Base-by-base conservation (phyloP, 1,140 invertebrate genomes). In the Zaprionus ornatus region DNA sequence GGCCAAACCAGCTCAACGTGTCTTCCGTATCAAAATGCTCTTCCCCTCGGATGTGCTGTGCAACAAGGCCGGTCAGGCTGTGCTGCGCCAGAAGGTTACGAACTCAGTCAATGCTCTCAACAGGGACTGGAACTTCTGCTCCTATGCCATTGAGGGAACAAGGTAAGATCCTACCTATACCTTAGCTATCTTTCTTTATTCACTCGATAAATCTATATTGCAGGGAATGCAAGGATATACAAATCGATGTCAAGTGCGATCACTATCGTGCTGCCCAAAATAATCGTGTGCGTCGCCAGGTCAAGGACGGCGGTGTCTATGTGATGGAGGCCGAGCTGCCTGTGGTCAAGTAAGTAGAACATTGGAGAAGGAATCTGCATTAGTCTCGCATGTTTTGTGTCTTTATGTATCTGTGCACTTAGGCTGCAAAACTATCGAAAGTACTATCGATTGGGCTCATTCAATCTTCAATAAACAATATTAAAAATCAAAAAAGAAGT, bases 11-110 rank as follows among this genome's bases (percentile, higher is more conserved):
- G 98, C 98, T 42, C 97, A 98, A 91, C 95, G 97, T 48, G 97
- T 99, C 0, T 98, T 98, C 94, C 97, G 96, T 90, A 96, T 98
- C 67, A 96, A 96, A 57, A 97, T 99, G 96, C 95, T 97, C 61
- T 98, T 98, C 96, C 97, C 97, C 63, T 98, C 97, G 69, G 97
- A 97, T 6, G 97, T 98, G 1, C 95, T 98, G 2, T 99, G 98
- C 92, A 98, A 98, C 82, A 97, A 98, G 93, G 97, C 98, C 35
- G 98, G 98, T 4, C 97, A 98, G 79, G 97, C 96, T 59, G 98
- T 99, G 2, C 93, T 99, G 0, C 95, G 97, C 70, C 97, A 98
- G 81, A 97, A 97, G 91, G 97, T 98, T 2, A 95, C 96, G 76
- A 95, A 96, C 80, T 97, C 97, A 17, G 96, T 99, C 23, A 97